A percentile compares a stretch with the other conserved stretches of the same genome.
Conservation (phyloP, 2,888 invertebrate species). For the Scaptomyza parva region DNA sequence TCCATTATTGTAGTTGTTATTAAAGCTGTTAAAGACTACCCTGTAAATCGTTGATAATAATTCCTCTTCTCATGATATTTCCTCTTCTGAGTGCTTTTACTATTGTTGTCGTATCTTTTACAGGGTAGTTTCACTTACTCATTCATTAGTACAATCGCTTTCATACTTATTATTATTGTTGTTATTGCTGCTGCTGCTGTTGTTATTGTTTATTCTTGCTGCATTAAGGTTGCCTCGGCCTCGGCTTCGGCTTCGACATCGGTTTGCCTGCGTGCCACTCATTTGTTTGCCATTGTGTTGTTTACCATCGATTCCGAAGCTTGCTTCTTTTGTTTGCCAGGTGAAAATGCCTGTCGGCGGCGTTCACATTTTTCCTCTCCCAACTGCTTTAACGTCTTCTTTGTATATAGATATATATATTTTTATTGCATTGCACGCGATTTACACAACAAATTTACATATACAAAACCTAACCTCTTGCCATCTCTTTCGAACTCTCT, state of each 20-base stretch:
- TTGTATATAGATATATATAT: background rate
- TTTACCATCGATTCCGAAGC: constrained; percentile 77
- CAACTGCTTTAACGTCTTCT: background rate
- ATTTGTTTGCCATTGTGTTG: constrained; percentile 81
- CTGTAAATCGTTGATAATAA: no score
- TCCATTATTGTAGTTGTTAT: constrained; percentile 49
- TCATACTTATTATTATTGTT: constrained; percentile 49
- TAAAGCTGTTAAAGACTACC: no score
- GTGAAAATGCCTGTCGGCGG: constrained; percentile 67
- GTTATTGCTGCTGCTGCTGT: constrained; percentile 45
- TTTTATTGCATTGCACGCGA: constrained; percentile 53
- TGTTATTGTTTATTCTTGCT: no score
- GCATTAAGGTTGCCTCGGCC: no score
- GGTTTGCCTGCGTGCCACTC: constrained; percentile 51
- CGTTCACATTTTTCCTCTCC: constrained; percentile 26
- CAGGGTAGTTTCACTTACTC: constrained; percentile 6
- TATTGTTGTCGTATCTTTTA: no score
- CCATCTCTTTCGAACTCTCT: background rate
- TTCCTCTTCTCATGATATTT: no score
- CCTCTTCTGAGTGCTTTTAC: no score
- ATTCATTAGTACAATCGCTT: no score
- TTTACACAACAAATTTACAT: constrained; percentile 73
- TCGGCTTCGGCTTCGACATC: no score
- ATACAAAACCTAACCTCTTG: constrained; percentile 24
- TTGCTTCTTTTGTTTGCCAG: constrained; percentile 78